phyloP scores from a whole-genome alignment of 2,888 invertebrate species.

The Panorpa germanica region DNA sequence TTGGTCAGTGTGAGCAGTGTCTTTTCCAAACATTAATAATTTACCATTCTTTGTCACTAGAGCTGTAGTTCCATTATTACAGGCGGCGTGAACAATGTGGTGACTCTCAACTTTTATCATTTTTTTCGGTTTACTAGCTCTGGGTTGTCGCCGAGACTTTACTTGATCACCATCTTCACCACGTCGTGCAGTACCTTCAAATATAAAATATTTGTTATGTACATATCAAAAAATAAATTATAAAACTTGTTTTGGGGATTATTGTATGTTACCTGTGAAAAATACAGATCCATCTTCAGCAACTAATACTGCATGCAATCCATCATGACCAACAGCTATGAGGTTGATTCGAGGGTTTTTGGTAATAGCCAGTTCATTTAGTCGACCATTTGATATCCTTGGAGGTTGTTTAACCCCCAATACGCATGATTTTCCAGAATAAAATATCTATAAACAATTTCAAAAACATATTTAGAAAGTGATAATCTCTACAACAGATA shows the following conservation, averaged over 20 bases:
- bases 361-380: slow-evolving; percentile 36
- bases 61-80: slow-evolving; percentile 89
- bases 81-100: slow-evolving; percentile 64
- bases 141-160: slow-evolving; percentile 65
- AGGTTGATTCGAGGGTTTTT: slow-evolving; percentile 57
- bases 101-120: slow-evolving; percentile 80
- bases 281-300: slow-evolving; percentile 83
- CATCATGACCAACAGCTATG: slow-evolving; percentile 84
- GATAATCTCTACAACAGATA: slow-evolving; percentile 1
- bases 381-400: slow-evolving; percentile 23
- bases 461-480: slow-evolving; percentile 1
- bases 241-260: neutral
- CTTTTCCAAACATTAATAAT: slow-evolving; percentile 87
- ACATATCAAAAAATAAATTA: slow-evolving; percentile 1
- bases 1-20: slow-evolving; percentile 69
- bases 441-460: slow-evolving; percentile 41
- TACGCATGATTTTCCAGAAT: slow-evolving; percentile 70
- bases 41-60: slow-evolving; percentile 81
- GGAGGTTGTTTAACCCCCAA: slow-evolving; percentile 56
- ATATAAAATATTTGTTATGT: slow-evolving; percentile 14
- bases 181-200: slow-evolving; percentile 63
- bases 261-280: slow-evolving; percentile 34
- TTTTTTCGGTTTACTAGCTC: slow-evolving; percentile 82
- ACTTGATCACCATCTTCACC: slow-evolving; percentile 87
- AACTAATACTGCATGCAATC: slow-evolving; percentile 77